These are phyloP conservation scores for Griposia aprilina DNA, from an alignment of 2,888 invertebrate genomes.

Conservation along the genomic window DNA sequence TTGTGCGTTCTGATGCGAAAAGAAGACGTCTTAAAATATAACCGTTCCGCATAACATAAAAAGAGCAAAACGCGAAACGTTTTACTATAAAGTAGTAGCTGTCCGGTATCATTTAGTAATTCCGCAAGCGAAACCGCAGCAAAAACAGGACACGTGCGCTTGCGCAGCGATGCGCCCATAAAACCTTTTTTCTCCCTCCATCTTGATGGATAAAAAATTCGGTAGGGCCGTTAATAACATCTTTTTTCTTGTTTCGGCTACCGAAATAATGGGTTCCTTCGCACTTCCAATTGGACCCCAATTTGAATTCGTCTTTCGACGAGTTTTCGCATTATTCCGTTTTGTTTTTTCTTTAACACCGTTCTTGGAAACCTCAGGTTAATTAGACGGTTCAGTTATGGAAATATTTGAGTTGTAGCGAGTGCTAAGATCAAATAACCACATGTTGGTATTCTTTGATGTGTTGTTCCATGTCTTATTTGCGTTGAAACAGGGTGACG, in stretches of 20 bases:
- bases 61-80: slow-evolving; percentile 53
- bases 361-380: slow-evolving; percentile 75
- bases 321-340: slow-evolving; percentile 75
- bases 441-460: slow-evolving; percentile 58
- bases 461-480: slow-evolving; percentile 59
- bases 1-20: slow-evolving; percentile 5
- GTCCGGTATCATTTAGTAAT: slow-evolving; percentile 67
- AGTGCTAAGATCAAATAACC: slow-evolving; percentile 62
- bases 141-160: slow-evolving; percentile 70
- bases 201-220: slow-evolving; percentile 75
- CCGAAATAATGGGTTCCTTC: slow-evolving; percentile 82
- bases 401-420: slow-evolving; percentile 66
- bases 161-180: slow-evolving; percentile 64
- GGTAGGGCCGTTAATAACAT: slow-evolving; percentile 76
- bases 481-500: slow-evolving; percentile 47
- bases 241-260: slow-evolving; percentile 78
- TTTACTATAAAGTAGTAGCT: slow-evolving; percentile 57
- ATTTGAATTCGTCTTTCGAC: slow-evolving; percentile 79
- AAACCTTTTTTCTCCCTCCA: slow-evolving; percentile 64
- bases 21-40: slow-evolving; percentile 19
- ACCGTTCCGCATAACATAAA: slow-evolving; percentile 23
- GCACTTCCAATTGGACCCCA: slow-evolving; percentile 78
- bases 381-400: slow-evolving; percentile 69
- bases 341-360: slow-evolving; percentile 68
- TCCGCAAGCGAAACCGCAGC: slow-evolving; percentile 64